These are phyloP conservation scores for Siniperca undulata DNA, from an alignment of 2,797 vertebrate genomes.

Conservation along the genomic window DNA sequence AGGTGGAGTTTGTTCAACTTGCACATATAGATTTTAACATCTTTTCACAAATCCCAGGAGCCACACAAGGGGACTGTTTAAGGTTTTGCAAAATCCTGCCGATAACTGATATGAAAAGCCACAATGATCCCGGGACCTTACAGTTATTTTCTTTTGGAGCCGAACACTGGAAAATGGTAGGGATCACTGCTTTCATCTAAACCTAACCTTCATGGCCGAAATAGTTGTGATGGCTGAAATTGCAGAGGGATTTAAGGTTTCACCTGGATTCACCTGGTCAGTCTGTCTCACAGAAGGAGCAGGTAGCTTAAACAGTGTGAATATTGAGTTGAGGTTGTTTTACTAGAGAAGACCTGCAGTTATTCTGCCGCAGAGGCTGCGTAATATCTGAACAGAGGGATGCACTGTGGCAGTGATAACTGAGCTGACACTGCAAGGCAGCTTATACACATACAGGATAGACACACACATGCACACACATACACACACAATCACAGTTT, in stretches of 20 bases:
- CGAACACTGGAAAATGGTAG: slow-evolving; percentile 8
- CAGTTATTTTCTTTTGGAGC: slow-evolving; percentile 25
- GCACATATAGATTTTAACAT: slow-evolving; percentile 19
- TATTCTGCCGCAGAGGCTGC: slow-evolving; percentile 11
- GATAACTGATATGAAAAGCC: slow-evolving; percentile 26
- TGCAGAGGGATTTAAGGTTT: slow-evolving; percentile 36
- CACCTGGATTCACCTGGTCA: slow-evolving; percentile 53
- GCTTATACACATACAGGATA: slow-evolving; percentile 29
- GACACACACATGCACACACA: slow-evolving; percentile 29
- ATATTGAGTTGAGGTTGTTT: slow-evolving; percentile 49
- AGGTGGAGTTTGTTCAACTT: slow-evolving; percentile 12
- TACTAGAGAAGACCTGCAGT: slow-evolving; percentile 22
- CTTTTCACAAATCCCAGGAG: slow-evolving; percentile 25
- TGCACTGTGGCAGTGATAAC: slow-evolving; percentile 58
- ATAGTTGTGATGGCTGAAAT: slow-evolving; percentile 45
- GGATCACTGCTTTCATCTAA: slow-evolving; percentile 37
- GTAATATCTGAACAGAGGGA: slow-evolving; percentile 31
- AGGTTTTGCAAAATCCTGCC: slow-evolving; percentile 7
- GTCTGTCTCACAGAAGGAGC: slow-evolving; percentile 33
- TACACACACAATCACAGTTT: slow-evolving; percentile 24
- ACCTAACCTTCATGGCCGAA: slow-evolving; percentile 19
- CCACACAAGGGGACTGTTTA: not conserved
- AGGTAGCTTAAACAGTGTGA: slow-evolving; percentile 45
- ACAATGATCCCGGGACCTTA: slow-evolving; percentile 1
- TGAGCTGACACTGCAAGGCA: slow-evolving; percentile 30